Conservation (phyloP, 2,797 vertebrate genomes). For the Odontamblyopus rebecca region DNA sequence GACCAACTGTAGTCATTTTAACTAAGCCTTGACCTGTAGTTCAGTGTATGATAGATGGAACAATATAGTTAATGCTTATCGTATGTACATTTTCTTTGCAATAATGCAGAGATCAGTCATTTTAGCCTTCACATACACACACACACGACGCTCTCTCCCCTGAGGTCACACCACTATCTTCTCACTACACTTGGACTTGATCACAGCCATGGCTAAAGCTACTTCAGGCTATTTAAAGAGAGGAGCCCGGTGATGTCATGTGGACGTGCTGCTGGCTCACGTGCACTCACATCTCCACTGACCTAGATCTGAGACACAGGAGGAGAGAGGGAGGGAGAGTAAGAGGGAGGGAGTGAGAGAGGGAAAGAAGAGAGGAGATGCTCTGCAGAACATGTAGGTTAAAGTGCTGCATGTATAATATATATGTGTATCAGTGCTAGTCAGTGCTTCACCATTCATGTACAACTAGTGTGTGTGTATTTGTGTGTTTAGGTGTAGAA, state of each 20-base stretch:
- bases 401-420: neutral
- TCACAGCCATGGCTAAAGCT: constrained; percentile 43
- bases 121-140: neutral
- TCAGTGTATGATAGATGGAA: no score
- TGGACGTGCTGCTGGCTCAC: constrained; percentile 15
- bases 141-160: constrained; percentile 11
- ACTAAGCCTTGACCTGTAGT: no score
- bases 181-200: constrained; percentile 47
- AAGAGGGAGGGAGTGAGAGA: constrained; percentile 37
- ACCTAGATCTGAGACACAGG: constrained; percentile 65
- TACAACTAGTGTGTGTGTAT: neutral
- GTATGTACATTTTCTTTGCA: no score
- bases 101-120: no score
- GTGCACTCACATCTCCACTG: constrained; percentile 46
- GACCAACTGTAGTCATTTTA: no score
- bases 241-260: constrained; percentile 62
- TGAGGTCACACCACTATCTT: constrained; percentile 31
- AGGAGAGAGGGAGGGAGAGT: constrained; percentile 36
- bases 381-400: constrained; percentile 16
- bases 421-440: neutral
- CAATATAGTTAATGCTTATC: no score
- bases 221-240: constrained; percentile 66
- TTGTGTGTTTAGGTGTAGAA: neutral
- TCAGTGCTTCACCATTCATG: neutral
- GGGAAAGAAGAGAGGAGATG: constrained; percentile 26